Conservation (phyloP, 2,113 vertebrate species). For the Lepisosteus oculatus region DNA sequence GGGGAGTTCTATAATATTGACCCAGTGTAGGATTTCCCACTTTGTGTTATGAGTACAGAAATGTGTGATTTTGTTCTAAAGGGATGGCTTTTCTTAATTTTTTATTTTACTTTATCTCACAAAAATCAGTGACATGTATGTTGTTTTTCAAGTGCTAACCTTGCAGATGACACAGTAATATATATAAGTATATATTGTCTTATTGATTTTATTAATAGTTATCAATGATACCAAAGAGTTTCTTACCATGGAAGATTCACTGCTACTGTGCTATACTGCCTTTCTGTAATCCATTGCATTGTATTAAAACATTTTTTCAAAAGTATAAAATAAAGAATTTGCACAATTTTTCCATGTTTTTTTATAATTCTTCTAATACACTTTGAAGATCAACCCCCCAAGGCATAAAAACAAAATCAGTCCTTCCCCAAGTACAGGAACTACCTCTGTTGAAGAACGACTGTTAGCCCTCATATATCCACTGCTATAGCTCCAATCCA, state of each 20-base stretch:
- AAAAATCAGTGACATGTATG: slow-evolving; percentile 15
- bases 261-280: slow-evolving; percentile 14
- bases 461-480: too few relatives aligned
- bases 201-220: slow-evolving; percentile 17
- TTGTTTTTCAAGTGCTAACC: slow-evolving; percentile 11
- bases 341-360: neutral
- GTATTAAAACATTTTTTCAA: slow-evolving; percentile 22
- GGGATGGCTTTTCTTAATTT: slow-evolving; percentile 1
- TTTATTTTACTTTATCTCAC: neutral
- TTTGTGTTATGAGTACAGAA: slow-evolving; percentile 13
- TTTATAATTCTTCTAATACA: too few relatives aligned
- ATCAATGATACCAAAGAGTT: slow-evolving; percentile 28
- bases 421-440: too few relatives aligned
- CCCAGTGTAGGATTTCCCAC: neutral
- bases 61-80: slow-evolving; percentile 9
- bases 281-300: slow-evolving; percentile 12
- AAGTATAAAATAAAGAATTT: slow-evolving; percentile 12
- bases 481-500: too few relatives aligned
- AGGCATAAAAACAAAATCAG: too few relatives aligned
- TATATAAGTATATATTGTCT: slow-evolving; percentile 19
- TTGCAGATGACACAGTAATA: slow-evolving; percentile 21
- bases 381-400: too few relatives aligned
- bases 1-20: slow-evolving; percentile 4
- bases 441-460: too few relatives aligned
- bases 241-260: slow-evolving; percentile 10